A percentile compares a stretch with the other conserved stretches of the same genome.
Evolutionary conservation across 2,797 vertebrate genomes (phyloP).

Genomic region (Sphenopsis melanotis): DNA sequence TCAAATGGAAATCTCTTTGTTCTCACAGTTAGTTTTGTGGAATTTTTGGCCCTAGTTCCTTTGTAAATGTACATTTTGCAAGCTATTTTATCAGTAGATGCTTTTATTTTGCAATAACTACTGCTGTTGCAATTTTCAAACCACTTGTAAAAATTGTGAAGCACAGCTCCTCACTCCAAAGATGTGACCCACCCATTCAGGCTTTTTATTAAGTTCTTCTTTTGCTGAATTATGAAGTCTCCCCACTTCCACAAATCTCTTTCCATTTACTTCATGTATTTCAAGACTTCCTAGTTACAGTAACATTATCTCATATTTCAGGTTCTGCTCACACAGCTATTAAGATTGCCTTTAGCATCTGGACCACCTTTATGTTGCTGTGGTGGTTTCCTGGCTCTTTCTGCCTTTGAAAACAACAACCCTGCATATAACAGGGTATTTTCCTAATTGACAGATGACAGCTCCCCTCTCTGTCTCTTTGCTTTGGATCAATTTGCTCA

Average conservation of each 20-base stretch:
- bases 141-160: background rate
- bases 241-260: background rate
- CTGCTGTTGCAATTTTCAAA: background rate
- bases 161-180: background rate
- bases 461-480: background rate
- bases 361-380: background rate
- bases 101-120: background rate
- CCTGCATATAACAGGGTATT: background rate
- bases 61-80: background rate
- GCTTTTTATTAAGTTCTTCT: background rate
- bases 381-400: background rate
- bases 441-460: background rate
- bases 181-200: rapidly evolving
- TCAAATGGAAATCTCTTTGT: background rate
- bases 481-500: background rate
- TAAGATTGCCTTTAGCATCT: background rate
- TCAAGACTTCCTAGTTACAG: background rate
- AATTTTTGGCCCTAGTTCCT: background rate
- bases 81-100: background rate
- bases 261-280: background rate
- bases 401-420: background rate
- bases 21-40: background rate
- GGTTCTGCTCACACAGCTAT: background rate
- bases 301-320: background rate
- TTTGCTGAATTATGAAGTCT: background rate